phyloP scores from a whole-genome alignment of 1,140 invertebrate genomes.

The Pseudobourletiella spinata region DNA sequence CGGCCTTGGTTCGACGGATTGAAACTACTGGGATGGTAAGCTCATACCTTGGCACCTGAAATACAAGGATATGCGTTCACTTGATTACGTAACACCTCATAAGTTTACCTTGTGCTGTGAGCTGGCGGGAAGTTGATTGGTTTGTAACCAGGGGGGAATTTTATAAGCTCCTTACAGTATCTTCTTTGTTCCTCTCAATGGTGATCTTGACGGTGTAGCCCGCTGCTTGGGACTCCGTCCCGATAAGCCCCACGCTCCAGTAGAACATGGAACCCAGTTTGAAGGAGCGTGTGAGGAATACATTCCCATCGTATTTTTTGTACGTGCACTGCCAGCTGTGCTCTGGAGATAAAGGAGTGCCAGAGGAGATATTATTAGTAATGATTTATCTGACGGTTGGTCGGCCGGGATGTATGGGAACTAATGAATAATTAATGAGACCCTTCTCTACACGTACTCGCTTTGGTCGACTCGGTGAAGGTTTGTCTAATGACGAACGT shows the following conservation, averaged over 20 bases:
- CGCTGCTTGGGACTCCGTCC: not conserved
- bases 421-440: no score
- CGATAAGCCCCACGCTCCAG: not conserved
- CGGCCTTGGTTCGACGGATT: not conserved
- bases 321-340: not conserved
- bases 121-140: no score
- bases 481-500: not conserved
- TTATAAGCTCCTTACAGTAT: no score
- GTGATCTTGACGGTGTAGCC: not conserved
- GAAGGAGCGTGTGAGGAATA: conserved; percentile 1
- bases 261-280: not conserved
- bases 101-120: no score
- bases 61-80: no score
- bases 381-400: no score
- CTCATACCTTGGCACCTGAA: not conserved
- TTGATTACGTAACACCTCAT: no score
- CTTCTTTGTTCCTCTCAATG: not conserved
- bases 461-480: conserved; percentile 3
- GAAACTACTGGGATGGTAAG: not conserved
- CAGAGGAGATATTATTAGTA: no score
- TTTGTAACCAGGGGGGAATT: no score
- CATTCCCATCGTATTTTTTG: not conserved
- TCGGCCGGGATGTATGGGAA: no score
- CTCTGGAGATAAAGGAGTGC: no score
- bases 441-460: not conserved